Percentiles rank a stretch among this genome's conserved stretches.
Evolutionary conservation across 2,113 vertebrate genomes (phyloP).

Genomic region (Mugil cephalus): DNA sequence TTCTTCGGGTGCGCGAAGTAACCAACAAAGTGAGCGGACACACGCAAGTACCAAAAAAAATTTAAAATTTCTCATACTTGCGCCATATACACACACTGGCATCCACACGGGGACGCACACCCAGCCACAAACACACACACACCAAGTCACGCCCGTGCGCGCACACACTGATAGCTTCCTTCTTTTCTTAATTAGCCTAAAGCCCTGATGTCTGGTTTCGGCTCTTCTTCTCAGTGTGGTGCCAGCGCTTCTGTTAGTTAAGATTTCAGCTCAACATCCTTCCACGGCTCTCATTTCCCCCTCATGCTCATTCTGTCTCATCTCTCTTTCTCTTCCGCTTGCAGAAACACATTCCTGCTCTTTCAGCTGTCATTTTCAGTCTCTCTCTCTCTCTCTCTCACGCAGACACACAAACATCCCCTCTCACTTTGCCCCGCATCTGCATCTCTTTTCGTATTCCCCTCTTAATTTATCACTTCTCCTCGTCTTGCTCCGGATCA

Average conservation of each 20-base stretch:
- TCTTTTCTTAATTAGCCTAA: slow-evolving; percentile 72
- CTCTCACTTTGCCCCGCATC: slow-evolving; percentile 33
- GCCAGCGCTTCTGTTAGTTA: slow-evolving; percentile 66
- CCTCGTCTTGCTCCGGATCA: slow-evolving; percentile 37
- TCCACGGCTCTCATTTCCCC: slow-evolving; percentile 53
- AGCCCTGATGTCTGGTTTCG: slow-evolving; percentile 66
- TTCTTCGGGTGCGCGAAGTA: not conserved
- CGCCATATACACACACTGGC: not conserved
- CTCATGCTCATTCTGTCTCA: slow-evolving; percentile 14
- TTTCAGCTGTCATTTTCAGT: slow-evolving; percentile 24
- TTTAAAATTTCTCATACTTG: no score
- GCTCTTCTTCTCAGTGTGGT: slow-evolving; percentile 58
- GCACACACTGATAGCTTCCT: slow-evolving; percentile 33
- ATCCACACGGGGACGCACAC: slow-evolving; percentile 12
- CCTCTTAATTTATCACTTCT: slow-evolving; percentile 60
- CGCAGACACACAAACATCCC: not conserved
- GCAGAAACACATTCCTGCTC: not conserved
- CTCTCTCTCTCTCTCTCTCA: not conserved
- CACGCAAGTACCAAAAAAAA: not conserved
- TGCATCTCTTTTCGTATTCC: slow-evolving; percentile 7
- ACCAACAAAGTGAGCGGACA: not conserved
- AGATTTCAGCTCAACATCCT: slow-evolving; percentile 71
- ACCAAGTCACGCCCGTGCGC: not conserved
- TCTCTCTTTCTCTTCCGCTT: slow-evolving; percentile 16
- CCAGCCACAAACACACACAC: slow-evolving; percentile 4